Base-by-base conservation (phyloP, 2,113 vertebrate genomes). In the Dipodomys stephensi region DNA sequence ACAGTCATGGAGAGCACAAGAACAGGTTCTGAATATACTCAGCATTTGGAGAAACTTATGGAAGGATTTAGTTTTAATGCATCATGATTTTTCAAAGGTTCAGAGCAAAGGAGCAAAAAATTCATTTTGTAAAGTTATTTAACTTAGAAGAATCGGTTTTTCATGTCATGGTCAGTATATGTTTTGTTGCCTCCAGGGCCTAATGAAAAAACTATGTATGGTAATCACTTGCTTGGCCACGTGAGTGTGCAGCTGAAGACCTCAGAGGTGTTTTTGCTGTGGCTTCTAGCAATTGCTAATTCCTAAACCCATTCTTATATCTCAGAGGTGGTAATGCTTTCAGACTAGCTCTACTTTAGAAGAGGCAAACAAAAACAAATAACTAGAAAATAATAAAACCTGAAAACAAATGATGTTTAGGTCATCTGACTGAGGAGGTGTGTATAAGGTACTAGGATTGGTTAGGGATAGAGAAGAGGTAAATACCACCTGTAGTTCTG, bases 201-300 rank as follows among this genome's bases (percentile, higher is more conserved):
- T 96, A 93, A 86, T 92, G 85, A 96, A 95, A 93, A 92, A 93
- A 92, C 88, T 76, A 79, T 93, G 86, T 92, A 80, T 95, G 91
- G 90, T 90, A 85, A 95, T 95, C 30, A 78, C 95, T 97, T 94
- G 60, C 95, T 93, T 95, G 82, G 95, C 95, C 92, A 92, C 84
- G 12, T 30, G 20, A 92, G 88, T 84, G 77, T 8, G 3, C 39
- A 87, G 87, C 77, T 93, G 91, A 91, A 76, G 73, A 89, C 44
- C 13, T n/a, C 57, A 72, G 95, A 96, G 94, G 87, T 65, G 90
- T 96, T 94, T 96, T 95, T 94, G 87, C 92, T 97, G 93, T 94
- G 96, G 92, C 92, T 97, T 97, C 94, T 92, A 96, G 87, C 69
- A 57, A 92, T 86, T 83, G 94, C 67, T 95, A 85, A 96, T 86